Conservation (phyloP, 2,797 vertebrate genomes). For the Acrocephalus scirpaceus region DNA sequence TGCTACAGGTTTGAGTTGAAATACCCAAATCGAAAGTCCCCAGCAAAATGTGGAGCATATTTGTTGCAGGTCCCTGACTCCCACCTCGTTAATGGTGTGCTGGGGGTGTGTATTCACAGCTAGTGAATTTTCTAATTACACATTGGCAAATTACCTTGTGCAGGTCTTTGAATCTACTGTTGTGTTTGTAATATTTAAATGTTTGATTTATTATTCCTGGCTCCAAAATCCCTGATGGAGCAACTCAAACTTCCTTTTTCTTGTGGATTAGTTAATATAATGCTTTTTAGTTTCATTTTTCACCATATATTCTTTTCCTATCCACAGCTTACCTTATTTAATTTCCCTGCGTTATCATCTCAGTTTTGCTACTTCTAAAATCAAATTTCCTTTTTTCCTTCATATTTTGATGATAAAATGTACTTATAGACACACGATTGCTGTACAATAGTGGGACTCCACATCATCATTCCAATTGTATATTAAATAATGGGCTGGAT, state of each 20-base stretch:
- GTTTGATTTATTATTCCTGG: not conserved
- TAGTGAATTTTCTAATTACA: not conserved
- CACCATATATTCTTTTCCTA: not conserved
- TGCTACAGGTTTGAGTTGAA: not conserved
- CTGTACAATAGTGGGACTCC: not conserved
- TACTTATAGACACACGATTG: not conserved
- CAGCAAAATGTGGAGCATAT: not conserved
- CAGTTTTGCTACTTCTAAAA: not conserved
- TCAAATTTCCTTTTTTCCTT: slow-evolving; percentile 37
- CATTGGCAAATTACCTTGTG: slow-evolving; percentile 8
- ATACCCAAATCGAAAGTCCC: not conserved
- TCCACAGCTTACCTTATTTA: not conserved
- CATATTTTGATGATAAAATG: not conserved
- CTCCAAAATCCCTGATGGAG: not conserved
- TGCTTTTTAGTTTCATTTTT: not conserved
- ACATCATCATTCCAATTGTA: not conserved
- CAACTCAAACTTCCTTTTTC: not conserved
- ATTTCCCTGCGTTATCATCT: not conserved
- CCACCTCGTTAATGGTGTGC: not conserved
- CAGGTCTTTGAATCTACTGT: not conserved
- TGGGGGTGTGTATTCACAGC: not conserved
- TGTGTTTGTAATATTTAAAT: not conserved
- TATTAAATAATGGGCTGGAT: not conserved
- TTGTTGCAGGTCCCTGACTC: not conserved
- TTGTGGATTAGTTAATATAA: not conserved